phyloP scores from a whole-genome alignment of 2,888 invertebrate genomes.

The Hydrotaea diabolus region DNA sequence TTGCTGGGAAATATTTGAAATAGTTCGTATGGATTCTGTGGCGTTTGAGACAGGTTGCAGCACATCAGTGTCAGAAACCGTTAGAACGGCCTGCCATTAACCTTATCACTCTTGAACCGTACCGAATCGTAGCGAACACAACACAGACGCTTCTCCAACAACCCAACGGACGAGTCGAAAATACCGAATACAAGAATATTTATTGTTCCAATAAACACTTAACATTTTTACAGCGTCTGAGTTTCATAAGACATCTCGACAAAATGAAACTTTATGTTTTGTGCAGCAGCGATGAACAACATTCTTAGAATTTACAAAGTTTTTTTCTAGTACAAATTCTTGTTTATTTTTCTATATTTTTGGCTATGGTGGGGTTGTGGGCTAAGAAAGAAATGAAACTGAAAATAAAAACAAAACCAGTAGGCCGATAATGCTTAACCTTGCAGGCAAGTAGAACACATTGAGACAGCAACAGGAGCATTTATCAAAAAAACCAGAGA shows the following conservation, averaged over 20 bases:
- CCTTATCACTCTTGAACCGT: not conserved
- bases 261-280: not conserved
- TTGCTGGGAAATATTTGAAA: slow-evolving; percentile 3
- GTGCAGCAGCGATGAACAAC: not conserved
- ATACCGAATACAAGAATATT: not conserved
- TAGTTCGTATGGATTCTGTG: not conserved
- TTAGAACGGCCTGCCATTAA: slow-evolving; percentile 14
- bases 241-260: slow-evolving; percentile 8
- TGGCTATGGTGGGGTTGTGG: not conserved
- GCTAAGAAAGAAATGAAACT: not conserved
- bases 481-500: slow-evolving; percentile 41
- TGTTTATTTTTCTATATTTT: not conserved
- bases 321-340: not conserved
- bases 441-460: slow-evolving; percentile 1
- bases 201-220: slow-evolving; percentile 51
- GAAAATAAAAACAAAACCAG: slow-evolving; percentile 35
- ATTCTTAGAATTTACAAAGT: slow-evolving; percentile 27
- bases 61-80: slow-evolving; percentile 28
- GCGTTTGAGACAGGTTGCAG: slow-evolving; percentile 22
- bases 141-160: not conserved
- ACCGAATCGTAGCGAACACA: not conserved
- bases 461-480: not conserved
- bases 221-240: slow-evolving; percentile 30
- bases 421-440: slow-evolving; percentile 37
- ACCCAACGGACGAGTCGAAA: not conserved